Evolutionary conservation across 2,113 vertebrate species (phyloP).

Genomic region (Pterocles orientalis): DNA sequence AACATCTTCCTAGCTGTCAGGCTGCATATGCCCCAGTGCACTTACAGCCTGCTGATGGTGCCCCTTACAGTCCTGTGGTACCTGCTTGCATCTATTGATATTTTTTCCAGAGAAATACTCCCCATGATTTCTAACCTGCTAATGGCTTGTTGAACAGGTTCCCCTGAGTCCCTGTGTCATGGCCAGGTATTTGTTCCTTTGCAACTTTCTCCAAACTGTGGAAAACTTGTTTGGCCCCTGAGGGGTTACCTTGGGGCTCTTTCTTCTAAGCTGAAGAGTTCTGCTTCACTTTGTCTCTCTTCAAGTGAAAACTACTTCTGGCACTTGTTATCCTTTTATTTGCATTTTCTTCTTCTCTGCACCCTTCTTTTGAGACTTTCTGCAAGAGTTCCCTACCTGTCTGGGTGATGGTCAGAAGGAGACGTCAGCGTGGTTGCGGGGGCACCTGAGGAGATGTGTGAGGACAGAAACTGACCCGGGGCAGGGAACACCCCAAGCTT

Average conservation of each 20-base stretch:
- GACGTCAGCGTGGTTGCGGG: not conserved
- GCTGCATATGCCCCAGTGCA: fast-evolving
- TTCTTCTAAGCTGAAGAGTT: not conserved
- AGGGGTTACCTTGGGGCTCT: not conserved
- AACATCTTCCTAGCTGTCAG: not conserved
- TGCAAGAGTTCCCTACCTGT: not conserved
- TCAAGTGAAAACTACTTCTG: not conserved
- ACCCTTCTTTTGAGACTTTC: not conserved
- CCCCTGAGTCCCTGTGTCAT: not conserved
- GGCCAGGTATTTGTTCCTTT: not conserved
- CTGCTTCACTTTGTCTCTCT: not conserved
- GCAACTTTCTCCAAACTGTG: not conserved
- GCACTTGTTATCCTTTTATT: not conserved
- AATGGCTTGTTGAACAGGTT: not conserved
- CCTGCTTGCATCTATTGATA: not conserved
- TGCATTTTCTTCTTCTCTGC: not conserved
- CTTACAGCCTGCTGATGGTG: not conserved
- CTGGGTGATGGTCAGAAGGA: not conserved
- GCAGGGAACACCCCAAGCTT: no score
- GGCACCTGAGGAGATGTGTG: not conserved
- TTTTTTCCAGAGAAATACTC: not conserved
- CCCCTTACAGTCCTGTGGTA: not conserved
- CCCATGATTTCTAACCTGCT: not conserved
- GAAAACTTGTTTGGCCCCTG: not conserved
- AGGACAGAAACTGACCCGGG: not conserved